Base-by-base conservation (phyloP, 1,140 invertebrate genomes). In the Nixonia krombeini region DNA sequence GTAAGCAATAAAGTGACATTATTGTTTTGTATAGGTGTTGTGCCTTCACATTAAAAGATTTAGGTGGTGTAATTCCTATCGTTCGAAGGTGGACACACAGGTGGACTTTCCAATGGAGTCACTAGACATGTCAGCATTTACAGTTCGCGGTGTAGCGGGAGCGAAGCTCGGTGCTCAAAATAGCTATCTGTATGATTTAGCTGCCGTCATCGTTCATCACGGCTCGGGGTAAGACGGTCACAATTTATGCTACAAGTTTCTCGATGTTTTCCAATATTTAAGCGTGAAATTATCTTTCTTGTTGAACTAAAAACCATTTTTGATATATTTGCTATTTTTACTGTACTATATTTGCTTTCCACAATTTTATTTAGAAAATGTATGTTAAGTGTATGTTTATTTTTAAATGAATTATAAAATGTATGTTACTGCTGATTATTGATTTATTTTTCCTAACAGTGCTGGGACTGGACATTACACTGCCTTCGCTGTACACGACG, bases 21-120 rank as follows among this genome's bases (percentile, higher is more conserved):
- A n/a, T n/a, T n/a, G n/a, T n/a, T n/a, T n/a, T n/a, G n/a, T n/a
- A n/a, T 74, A 91, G 91, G 90, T 92, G 49, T 84, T 95, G 66
- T 95, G 93, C 88, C 84, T 95, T 76, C 93, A 95, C 83, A 87
- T 95, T 51, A 95, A 95, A 85, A 85, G 93, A 78, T 95, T 95
- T 85, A 87, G 93, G 61, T 95, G 92, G 92, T 91, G 90, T 75
- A 92, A 92, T 79, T 92, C 89, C 70, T 92, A 91, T 75, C 88
- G 93, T 82, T 88, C 90, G 53, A 94, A 94, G 85, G 87, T 95
- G 73, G 93, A 95, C 81, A 92, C 91, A 38, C 88, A 88, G 77
- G 91, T 94, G 65, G 88, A 91, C 76, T 94, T 94, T 83, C 93
- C 93, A 6, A 86, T 94, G 73, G 84, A 86, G 49, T 87, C 90